These are phyloP conservation scores for Sesamia inferens DNA, from an alignment of 2,888 invertebrate species.

Conservation along the genomic window DNA sequence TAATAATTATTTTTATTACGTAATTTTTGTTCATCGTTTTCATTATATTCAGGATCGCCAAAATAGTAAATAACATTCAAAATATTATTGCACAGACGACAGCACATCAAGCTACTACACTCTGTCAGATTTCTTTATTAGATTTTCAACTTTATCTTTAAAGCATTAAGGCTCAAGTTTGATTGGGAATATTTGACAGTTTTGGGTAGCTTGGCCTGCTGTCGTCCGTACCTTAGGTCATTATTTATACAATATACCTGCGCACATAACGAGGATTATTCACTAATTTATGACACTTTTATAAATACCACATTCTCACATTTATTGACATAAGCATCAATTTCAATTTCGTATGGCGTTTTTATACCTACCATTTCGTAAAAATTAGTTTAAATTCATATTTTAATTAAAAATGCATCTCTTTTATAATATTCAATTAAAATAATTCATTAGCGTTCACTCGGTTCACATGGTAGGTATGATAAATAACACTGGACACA, in stretches of 20 bases:
- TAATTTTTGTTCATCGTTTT: slow-evolving; percentile 81
- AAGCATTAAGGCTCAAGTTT: too few species aligned
- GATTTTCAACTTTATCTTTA: too few species aligned
- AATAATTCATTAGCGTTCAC: slow-evolving; percentile 43
- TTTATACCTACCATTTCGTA: slow-evolving; percentile 47
- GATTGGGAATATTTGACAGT: too few species aligned
- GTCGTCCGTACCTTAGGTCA: slow-evolving; percentile 49
- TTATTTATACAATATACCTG: slow-evolving; percentile 61
- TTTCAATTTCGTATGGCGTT: slow-evolving; percentile 56
- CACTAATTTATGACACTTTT: slow-evolving; percentile 66
- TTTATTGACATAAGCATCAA: slow-evolving; percentile 60
- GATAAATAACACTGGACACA: slow-evolving; percentile 54
- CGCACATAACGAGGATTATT: slow-evolving; percentile 58
- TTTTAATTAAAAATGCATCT: slow-evolving; percentile 49
- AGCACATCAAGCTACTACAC: too few species aligned
- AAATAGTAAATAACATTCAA: slow-evolving; percentile 62
- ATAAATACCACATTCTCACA: slow-evolving; percentile 58
- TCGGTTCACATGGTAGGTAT: slow-evolving; percentile 48
- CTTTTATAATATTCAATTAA: slow-evolving; percentile 34
- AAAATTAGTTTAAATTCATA: slow-evolving; percentile 33
- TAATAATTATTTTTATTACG: slow-evolving; percentile 80
- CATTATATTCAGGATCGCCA: slow-evolving; percentile 67
- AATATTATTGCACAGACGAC: slow-evolving; percentile 48
- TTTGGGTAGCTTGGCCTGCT: too few species aligned
- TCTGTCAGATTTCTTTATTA: too few species aligned